These are phyloP conservation scores for Archilochus colubris DNA, from an alignment of 2,113 vertebrate genomes.

Conservation along the genomic window DNA sequence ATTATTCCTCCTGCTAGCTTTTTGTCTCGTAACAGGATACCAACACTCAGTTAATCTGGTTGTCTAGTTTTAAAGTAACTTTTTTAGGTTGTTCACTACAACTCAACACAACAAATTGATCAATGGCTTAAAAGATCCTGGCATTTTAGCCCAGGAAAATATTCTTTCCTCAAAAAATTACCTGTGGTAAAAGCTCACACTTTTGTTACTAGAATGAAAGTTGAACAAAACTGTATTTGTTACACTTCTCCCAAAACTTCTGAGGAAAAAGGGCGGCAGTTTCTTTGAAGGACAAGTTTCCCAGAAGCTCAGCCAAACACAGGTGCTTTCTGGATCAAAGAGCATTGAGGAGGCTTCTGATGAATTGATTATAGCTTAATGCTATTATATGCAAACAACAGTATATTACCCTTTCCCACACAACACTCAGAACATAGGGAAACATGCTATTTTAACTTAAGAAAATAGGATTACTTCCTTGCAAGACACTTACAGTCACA, in stretches of 20 bases:
- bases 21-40: conserved; percentile 21
- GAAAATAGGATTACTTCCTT: not conserved
- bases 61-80: not conserved
- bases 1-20: conserved; percentile 22
- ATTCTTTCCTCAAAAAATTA: not conserved
- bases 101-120: not conserved
- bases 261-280: not conserved
- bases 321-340: not conserved
- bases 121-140: not conserved
- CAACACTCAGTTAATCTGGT: not conserved
- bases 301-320: not conserved
- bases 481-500: not conserved
- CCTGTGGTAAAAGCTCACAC: not conserved
- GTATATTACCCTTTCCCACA: not conserved
- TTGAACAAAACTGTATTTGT: not conserved
- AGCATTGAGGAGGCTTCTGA: not conserved
- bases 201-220: not conserved
- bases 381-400: not conserved
- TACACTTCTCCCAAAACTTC: not conserved
- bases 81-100: not conserved
- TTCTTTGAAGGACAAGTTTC: not conserved
- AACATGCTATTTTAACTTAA: not conserved
- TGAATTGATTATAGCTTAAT: not conserved
- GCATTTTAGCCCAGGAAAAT: not conserved
- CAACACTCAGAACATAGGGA: not conserved